Conservation (phyloP, 2,797 vertebrate species). For the Bradypodion pumilum region DNA sequence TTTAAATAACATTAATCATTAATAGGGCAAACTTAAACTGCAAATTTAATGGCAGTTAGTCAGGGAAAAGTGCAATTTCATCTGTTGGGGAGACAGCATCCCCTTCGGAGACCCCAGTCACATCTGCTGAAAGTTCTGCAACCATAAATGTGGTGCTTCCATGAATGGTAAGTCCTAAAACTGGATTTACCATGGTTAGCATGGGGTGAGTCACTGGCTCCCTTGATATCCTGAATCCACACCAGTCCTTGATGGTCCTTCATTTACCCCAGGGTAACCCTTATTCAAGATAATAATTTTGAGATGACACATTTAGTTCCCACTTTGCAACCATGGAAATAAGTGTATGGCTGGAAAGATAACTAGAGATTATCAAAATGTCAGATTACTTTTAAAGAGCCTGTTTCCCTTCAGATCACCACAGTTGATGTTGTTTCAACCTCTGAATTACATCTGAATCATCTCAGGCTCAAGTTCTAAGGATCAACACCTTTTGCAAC, state of each 20-base stretch:
- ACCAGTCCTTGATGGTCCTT: background rate
- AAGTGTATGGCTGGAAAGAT: background rate
- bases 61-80: background rate
- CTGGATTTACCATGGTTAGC: background rate
- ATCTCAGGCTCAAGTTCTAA: background rate
- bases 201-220: background rate
- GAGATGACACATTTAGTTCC: background rate
- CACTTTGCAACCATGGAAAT: background rate
- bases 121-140: background rate
- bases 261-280: background rate
- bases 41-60: background rate
- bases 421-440: background rate
- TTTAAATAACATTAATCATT: background rate
- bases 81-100: background rate
- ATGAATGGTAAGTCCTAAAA: background rate
- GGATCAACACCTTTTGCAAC: background rate
- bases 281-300: background rate
- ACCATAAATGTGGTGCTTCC: background rate
- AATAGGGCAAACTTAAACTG: background rate
- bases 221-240: background rate
- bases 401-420: background rate
- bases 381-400: background rate
- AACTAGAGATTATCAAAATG: background rate
- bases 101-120: background rate
- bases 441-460: background rate